phyloP scores from a whole-genome alignment of 2,797 vertebrate genomes.

The Rhynchonycteris naso region DNA sequence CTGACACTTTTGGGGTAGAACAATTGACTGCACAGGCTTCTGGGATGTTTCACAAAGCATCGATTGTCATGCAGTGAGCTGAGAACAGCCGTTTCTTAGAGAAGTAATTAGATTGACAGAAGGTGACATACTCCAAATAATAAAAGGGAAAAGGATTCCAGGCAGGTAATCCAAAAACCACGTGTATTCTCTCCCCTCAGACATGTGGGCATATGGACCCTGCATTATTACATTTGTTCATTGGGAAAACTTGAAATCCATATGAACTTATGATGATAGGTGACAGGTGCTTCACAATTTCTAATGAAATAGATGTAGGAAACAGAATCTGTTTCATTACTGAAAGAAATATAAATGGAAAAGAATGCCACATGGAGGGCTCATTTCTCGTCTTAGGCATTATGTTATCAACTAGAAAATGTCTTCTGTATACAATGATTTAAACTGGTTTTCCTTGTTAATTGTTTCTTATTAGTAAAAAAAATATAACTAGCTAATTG shows the following conservation, averaged over 20 bases:
- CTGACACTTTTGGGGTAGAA: conserved; percentile 60
- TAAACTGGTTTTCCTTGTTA: conserved; percentile 17
- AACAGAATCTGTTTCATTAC: conserved; percentile 71
- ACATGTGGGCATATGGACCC: conserved; percentile 72
- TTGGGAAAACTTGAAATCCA: conserved; percentile 62
- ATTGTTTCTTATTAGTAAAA: conserved; percentile 46
- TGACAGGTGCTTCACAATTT: conserved; percentile 77
- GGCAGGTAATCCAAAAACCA: conserved; percentile 70
- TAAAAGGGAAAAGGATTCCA: conserved; percentile 59
- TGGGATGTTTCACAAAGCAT: conserved; percentile 60
- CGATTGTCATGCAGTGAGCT: conserved; percentile 59
- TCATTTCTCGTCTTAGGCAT: conserved; percentile 48
- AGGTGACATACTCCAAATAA: conserved; percentile 73
- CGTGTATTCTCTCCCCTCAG: conserved; percentile 54
- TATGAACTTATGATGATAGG: conserved; percentile 65
- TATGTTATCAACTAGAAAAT: conserved; percentile 58
- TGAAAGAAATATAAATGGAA: conserved; percentile 72
- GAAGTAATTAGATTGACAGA: conserved; percentile 76
- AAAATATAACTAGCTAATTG: conserved; percentile 1
- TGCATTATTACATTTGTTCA: conserved; percentile 63
- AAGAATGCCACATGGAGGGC: conserved; percentile 62
- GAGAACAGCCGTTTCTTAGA: conserved; percentile 58
- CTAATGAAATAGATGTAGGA: conserved; percentile 74
- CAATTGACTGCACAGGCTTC: conserved; percentile 62
- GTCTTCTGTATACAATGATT: not conserved